Evolutionary conservation across 2,888 invertebrate genomes (phyloP).

Genomic region (Watsonalla cultraria): DNA sequence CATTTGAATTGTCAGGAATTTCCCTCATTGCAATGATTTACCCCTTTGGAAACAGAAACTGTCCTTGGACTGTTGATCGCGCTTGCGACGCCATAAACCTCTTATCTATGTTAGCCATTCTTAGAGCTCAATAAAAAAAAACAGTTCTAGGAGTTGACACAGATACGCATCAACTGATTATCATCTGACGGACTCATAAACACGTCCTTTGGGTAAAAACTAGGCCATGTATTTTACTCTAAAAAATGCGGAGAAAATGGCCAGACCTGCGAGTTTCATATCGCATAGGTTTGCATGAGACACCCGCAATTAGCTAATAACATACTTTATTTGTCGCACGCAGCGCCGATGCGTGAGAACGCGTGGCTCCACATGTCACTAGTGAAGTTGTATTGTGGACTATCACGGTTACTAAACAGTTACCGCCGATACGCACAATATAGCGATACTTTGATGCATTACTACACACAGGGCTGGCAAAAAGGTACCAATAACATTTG

Average conservation of each 20-base stretch:
- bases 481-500: background rate
- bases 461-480: background rate
- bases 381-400: background rate
- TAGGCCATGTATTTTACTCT: background rate
- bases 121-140: too few species aligned
- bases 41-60: too few species aligned
- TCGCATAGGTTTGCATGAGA: background rate
- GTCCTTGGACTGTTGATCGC: too few species aligned
- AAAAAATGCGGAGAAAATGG: background rate
- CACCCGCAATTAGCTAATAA: conserved; percentile 12
- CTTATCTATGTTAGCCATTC: too few species aligned
- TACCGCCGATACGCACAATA: background rate
- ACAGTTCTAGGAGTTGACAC: too few species aligned
- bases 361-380: conserved; percentile 12
- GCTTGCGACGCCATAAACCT: too few species aligned
- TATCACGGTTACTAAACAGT: conserved; percentile 2
- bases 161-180: too few species aligned
- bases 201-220: background rate
- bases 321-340: conserved; percentile 18
- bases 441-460: background rate
- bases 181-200: too few species aligned
- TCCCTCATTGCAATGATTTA: too few species aligned
- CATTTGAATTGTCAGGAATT: too few species aligned
- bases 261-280: background rate
- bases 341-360: conserved; percentile 22